Evolutionary conservation across 2,113 vertebrate species (phyloP), one percentile per base, ranked within the genome.

Genomic region (Ageneiosus marmoratus): DNA sequence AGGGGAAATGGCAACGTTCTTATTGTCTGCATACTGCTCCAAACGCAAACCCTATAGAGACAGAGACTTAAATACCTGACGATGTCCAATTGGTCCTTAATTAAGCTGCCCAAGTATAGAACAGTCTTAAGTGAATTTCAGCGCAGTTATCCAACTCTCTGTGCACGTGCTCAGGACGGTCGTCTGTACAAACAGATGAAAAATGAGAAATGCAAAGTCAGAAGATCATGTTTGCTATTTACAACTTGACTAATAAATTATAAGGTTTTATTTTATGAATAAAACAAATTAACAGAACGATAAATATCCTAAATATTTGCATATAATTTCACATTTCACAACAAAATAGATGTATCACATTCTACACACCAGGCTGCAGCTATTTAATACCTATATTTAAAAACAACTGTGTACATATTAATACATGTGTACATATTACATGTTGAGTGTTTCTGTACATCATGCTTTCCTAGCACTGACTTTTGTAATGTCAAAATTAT

Each of bases 31-130:
- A 20, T 77, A n/a, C 81, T 85, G 56, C 62, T 70, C 44, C 56
- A 80, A 85, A 80, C 72, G 32, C 55, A 72, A 62, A 53, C 20
- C 32, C 27, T 80, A 80, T 77, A 80, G 50, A 80, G 51, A 83
- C 41, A 77, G 32, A 85, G 72, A 65, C 29, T 79, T 75, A 83
- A 87, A 87, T 87, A 87, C 86, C 86, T 87, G 77, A 85, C 15
- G 7, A 24, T 76, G 80, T 83, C 63, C 77, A 77, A 44, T 37
- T 55, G 34, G 29, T 85, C 53, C 55, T 83, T 55, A 37, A 80
- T 82, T 20, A 85, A 76, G 77, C 70, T 80, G 77, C 60, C 81
- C 34, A 44, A 13, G 41, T 63, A 74, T 12, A 80, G 50, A 83
- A 53, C 16, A 50, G 8, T 72, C 15, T 15, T 29, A 58, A 34